Conservation (phyloP, 2,888 invertebrate species). For the Xestobium rufovillosum region DNA sequence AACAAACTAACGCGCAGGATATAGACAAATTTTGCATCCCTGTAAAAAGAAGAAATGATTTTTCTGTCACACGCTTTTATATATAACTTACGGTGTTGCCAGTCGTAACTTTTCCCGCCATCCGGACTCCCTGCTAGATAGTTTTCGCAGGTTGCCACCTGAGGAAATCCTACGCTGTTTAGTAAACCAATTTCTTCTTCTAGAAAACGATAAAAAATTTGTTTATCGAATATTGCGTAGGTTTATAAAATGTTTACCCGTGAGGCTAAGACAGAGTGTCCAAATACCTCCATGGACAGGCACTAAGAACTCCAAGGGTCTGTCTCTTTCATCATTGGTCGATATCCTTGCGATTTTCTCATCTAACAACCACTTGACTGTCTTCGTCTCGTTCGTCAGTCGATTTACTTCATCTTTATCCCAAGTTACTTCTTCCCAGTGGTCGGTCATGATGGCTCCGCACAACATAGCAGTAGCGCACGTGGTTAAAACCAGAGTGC, state of each 20-base stretch:
- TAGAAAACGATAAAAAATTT: conserved; percentile 39
- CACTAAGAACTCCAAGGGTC: conserved; percentile 58
- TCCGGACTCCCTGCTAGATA: conserved; percentile 67
- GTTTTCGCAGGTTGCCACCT: conserved; percentile 67
- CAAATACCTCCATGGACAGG: conserved; percentile 89
- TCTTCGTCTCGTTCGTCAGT: conserved; percentile 52
- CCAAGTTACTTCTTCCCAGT: conserved; percentile 86
- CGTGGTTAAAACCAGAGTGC: conserved; percentile 60
- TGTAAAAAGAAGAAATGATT: conserved; percentile 38
- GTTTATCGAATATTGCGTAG: neutral
- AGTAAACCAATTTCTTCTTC: conserved; percentile 66
- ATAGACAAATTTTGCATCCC: conserved; percentile 96
- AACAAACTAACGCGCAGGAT: conserved; percentile 86
- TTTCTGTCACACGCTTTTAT: conserved; percentile 1
- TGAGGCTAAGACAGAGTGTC: conserved; percentile 77
- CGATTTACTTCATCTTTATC: conserved; percentile 53
- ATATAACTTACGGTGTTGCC: conserved; percentile 66
- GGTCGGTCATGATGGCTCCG: conserved; percentile 81
- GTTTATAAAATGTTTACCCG: conserved; percentile 49
- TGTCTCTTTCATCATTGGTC: conserved; percentile 32
- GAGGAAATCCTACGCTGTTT: conserved; percentile 58
- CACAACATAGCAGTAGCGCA: conserved; percentile 76
- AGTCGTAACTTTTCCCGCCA: conserved; percentile 59
- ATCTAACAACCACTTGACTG: conserved; percentile 65
- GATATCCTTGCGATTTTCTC: conserved; percentile 62